Base-by-base conservation (phyloP, 2,797 vertebrate genomes). In the Myripristis jacobus region DNA sequence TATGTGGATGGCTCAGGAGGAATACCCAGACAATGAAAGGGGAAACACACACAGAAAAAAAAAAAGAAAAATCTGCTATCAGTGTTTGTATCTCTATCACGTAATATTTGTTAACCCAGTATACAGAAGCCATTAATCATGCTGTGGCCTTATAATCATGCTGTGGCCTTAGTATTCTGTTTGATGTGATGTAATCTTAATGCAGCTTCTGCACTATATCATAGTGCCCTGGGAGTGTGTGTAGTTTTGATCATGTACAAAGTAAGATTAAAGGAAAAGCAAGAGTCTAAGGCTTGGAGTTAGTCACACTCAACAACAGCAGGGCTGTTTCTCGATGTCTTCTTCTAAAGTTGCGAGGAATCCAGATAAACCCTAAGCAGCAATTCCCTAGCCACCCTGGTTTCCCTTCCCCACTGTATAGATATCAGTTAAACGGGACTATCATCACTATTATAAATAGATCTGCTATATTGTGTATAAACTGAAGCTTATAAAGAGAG, bases 51-150 rank as follows among this genome's bases (percentile, higher is more conserved):
- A 29, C 3, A 29, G 6, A 29, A 29, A 29, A 6, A 29, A 29
- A 29, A 29, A 29, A 29, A 29, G 12, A 69, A 68, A 75, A 59
- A 27, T 66, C 59, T 63, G 25, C 70, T 50, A 60, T 75, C 67
- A n/a, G 38, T 83, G 75, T 87, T 84, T 89, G 86, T 86, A 78
- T 66, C 88, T 85, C 82, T 75, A 57, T 84, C 71, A 41, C 67
- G 72, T 86, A 83, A 86, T 85, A 84, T 90, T 86, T 88, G 86
- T 79, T 84, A 72, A 75, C 38, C 50, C 47, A 16, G 29, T 60
- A 61, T 90, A 91, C 82, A 77, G 73, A 63, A 85, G 86, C 89
- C 91, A 91, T 92, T 92, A 91, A 92, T 92, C 87, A 83, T 55
- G 60, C 54, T 57, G 63, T 66, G 66, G 56, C 64, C 81, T 92